A percentile compares a stretch with the other conserved stretches of the same genome.
Evolutionary conservation across 1,140 invertebrate species (phyloP).

Genomic region (Drosophila ananassae): DNA sequence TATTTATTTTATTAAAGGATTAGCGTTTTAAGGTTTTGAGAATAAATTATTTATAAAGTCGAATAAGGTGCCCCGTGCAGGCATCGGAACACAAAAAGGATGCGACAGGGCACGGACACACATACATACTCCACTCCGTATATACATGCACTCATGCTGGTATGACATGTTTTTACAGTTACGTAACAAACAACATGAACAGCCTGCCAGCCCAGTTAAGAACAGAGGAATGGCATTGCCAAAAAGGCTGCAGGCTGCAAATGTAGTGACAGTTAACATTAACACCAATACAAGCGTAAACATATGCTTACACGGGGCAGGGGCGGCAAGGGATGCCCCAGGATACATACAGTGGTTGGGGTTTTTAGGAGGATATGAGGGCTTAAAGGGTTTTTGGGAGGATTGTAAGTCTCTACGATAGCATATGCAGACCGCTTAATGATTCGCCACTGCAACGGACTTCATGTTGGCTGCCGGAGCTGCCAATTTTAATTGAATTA

Average conservation of each 20-base stretch:
- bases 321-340: background rate
- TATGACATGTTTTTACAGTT: conserved; percentile 74
- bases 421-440: conserved; percentile 62
- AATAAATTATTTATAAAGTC: conserved; percentile 56
- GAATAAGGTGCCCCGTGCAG: conserved; percentile 28
- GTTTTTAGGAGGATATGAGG: background rate
- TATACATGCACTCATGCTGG: conserved; percentile 25
- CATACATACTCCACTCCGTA: background rate
- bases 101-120: conserved; percentile 35
- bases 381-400: background rate
- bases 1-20: conserved; percentile 13
- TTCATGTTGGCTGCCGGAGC: conserved; percentile 36
- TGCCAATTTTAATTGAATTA: conserved; percentile 81
- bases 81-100: conserved; percentile 38
- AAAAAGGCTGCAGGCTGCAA: conserved; percentile 35
- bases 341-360: no score
- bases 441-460: conserved; percentile 35
- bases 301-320: conserved; percentile 41
- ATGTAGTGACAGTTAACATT: conserved; percentile 80
- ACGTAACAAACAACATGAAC: conserved; percentile 68
- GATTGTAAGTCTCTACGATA: background rate
- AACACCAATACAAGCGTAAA: conserved; percentile 78
- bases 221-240: background rate
- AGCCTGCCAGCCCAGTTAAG: conserved; percentile 8
- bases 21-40: conserved; percentile 47